phyloP scores from a whole-genome alignment of 2,888 invertebrate genomes.

The Acleris emargana region DNA sequence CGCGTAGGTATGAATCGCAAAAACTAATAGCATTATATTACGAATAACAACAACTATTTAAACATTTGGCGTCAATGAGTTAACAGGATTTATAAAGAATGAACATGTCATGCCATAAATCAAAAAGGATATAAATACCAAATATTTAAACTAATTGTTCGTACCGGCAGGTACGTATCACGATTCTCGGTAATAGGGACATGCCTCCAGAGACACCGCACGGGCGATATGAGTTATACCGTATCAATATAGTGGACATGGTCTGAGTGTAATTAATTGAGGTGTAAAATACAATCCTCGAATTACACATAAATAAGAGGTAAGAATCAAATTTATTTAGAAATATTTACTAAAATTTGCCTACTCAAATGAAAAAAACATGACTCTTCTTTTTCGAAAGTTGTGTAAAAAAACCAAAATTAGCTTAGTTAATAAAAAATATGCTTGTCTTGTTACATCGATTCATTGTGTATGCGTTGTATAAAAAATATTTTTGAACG shows the following conservation, averaged over 20 bases:
- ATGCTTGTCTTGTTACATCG: slow-evolving; percentile 19
- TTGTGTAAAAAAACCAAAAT: too few species aligned
- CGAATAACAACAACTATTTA: too few species aligned
- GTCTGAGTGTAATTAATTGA: slow-evolving; percentile 1
- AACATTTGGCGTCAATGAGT: too few species aligned
- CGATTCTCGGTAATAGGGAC: slow-evolving; percentile 60
- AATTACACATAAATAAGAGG: too few species aligned
- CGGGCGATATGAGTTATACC: slow-evolving; percentile 45
- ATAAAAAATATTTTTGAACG: slow-evolving; percentile 40
- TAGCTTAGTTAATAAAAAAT: too few species aligned
- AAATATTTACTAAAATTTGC: background rate
- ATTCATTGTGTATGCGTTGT: slow-evolving; percentile 53
- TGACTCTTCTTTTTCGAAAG: too few species aligned
- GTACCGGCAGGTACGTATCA: slow-evolving; percentile 48
- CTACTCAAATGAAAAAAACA: background rate
- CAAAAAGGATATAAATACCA: slow-evolving; percentile 2
- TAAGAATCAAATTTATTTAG: too few species aligned
- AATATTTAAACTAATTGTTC: slow-evolving; percentile 52
- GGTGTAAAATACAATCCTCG: background rate
- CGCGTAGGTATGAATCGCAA: too few species aligned
- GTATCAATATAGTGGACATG: slow-evolving; percentile 31
- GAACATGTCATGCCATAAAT: slow-evolving; percentile 8
- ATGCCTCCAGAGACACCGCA: slow-evolving; percentile 30
- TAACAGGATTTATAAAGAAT: too few species aligned
- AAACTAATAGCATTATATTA: too few species aligned